Base-by-base conservation (phyloP, 2,797 vertebrate species). In the Rhinatrema bivittatum region DNA sequence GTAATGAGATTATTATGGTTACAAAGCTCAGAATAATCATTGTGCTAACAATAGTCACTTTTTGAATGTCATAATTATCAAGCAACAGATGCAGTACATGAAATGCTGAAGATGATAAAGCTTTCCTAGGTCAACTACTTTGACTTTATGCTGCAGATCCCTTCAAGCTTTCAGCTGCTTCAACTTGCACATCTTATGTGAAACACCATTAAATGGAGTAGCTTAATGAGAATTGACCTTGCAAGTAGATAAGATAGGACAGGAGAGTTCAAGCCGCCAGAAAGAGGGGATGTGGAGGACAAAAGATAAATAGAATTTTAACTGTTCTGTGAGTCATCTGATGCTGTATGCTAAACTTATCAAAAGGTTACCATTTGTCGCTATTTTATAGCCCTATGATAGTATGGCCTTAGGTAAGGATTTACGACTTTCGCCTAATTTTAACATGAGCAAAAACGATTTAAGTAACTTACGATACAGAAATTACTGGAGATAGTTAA, bases 401-500 rank as follows among this genome's bases (percentile, higher is more conserved):
- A n/a, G n/a, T 6, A 2, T 32, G 38, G 47, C 45, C 30, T 20
- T 20, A 39, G 45, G 24, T 30, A 6, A 13, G 39, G 23, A 45
- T 61, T 46, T 32, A 5, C 24, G 36, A 12, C 27, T 2, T 32
- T 50, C 29, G 50, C 14, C 36, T 49, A 27, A 25, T 53, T 63
- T 42, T 51, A 41, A 20, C 18, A 18, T 5, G 9, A 34, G 20
- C 32, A 46, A 16, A 25, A 51, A 50, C 22, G 25, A 0, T 38
- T 39, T 33, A 39, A 7, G 41, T 43, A 43, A 15, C 50, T 1
- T 32, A 15, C 29, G 29, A 42, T 31, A 1, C 4, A 6, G 40
- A 51, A 22, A 51, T 62, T 6, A 52, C 23, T 17, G 5, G 16
- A 39, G 50, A 22, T 50, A 23, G 50, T 50, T 52, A 8, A 63